These are phyloP conservation scores for Samia ricini DNA, from an alignment of 1,140 invertebrate species.

Conservation along the genomic window DNA sequence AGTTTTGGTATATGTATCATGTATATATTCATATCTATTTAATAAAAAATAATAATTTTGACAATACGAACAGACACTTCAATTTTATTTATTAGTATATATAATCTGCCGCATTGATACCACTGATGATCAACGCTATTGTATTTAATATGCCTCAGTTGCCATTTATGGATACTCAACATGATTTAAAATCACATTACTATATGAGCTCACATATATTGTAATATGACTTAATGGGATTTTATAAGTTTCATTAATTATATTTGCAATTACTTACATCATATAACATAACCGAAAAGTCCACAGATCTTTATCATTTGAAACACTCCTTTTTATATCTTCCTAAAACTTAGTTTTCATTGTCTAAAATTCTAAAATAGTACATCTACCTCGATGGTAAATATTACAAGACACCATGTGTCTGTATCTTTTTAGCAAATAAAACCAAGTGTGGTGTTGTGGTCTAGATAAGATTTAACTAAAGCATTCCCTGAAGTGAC, in stretches of 20 bases:
- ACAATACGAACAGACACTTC: too few relatives aligned
- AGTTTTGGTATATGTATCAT: too few relatives aligned
- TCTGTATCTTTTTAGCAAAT: constrained; percentile 36
- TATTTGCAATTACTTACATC: too few relatives aligned
- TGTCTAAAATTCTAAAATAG: constrained; percentile 4
- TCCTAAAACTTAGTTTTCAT: background rate
- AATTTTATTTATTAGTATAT: too few relatives aligned
- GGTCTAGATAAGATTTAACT: constrained; percentile 43
- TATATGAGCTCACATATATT: background rate
- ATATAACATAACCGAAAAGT: too few relatives aligned
- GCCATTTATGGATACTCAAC: background rate
- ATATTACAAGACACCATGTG: constrained; percentile 40
- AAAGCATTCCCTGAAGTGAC: background rate
- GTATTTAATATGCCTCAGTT: background rate
- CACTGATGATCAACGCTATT: background rate
- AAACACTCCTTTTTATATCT: too few relatives aligned
- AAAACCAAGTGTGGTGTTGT: constrained; percentile 31
- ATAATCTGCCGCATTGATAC: background rate
- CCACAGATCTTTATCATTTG: too few relatives aligned
- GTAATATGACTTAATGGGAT: background rate
- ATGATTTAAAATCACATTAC: background rate
- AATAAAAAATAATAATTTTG: too few relatives aligned
- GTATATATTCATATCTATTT: too few relatives aligned
- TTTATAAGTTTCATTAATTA: too few relatives aligned
- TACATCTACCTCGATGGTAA: constrained; percentile 30